These are phyloP conservation scores for Proteles cristata DNA, from an alignment of 2,113 vertebrate genomes.

Conservation along the genomic window DNA sequence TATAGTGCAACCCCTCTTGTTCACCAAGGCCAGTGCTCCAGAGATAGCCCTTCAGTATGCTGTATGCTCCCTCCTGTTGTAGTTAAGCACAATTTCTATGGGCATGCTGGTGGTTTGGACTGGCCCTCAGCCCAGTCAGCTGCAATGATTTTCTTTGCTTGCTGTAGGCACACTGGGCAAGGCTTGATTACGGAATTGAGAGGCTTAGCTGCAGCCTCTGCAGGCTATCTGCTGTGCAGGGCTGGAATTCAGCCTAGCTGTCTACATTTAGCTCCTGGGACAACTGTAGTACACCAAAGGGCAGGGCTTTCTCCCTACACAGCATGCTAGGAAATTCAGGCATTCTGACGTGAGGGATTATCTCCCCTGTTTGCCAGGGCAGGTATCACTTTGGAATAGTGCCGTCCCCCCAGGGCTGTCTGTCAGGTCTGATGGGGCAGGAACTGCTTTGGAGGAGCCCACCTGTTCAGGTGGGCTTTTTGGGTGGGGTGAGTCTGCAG, in stretches of 20 bases:
- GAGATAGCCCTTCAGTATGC: neutral
- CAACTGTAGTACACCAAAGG: neutral
- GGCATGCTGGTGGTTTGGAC: neutral
- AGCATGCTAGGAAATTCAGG: neutral
- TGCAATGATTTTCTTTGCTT: neutral
- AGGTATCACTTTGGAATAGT: neutral
- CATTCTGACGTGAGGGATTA: neutral
- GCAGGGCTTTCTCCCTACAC: neutral
- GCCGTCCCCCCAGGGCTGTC: neutral
- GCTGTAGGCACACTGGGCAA: neutral
- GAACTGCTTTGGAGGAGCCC: neutral
- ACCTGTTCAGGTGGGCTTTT: neutral
- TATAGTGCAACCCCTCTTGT: neutral
- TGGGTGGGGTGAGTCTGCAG: neutral
- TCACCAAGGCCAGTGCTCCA: neutral
- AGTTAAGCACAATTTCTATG: neutral
- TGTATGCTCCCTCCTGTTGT: neutral
- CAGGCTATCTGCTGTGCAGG: neutral
- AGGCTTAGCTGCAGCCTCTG: neutral
- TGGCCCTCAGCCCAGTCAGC: neutral
- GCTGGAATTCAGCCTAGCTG: neutral
- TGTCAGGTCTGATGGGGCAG: neutral
- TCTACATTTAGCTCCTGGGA: neutral
- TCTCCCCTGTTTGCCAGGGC: neutral
- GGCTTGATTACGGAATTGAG: neutral